Base-by-base conservation (phyloP, 2,888 invertebrate species). In the Trichopria drosophilae region DNA sequence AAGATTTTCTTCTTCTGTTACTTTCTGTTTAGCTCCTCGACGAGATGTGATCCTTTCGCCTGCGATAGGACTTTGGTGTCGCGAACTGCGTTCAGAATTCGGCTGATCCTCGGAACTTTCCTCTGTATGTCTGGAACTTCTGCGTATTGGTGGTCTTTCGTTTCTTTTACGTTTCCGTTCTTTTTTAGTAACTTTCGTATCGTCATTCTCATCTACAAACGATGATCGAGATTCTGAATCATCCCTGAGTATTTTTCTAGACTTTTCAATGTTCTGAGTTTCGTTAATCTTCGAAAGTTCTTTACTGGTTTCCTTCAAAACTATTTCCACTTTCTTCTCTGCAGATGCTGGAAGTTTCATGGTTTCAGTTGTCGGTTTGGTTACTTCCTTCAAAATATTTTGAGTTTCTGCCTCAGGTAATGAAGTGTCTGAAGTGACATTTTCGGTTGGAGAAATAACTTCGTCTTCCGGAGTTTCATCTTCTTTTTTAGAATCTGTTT, bases 121-220 rank as follows among this genome's bases (percentile, higher is more conserved):
- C 16, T 58, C 56, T 10, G 46, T 36, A 19, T 53, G 45, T n/a
- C 52, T 32, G 3, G 55, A 51, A 20, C 35, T 44, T 31, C 55
- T 35, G 20, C 51, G 49, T 20, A 32, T 37, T 13, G 42, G 34
- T n/a, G 49, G 39, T 36, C 53, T 5, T 45, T 34, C 3, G 18
- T 42, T 20, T 39, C 32, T 40, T 0, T 24, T 43, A 3, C 56
- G 50, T 4, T 34, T 43, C 4, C 55, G 50, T 3, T 24, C 32
- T 18, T 46, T 50, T 3, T 13, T 29, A 10, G 34, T 48, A 6
- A 41, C 32, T 9, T 26, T 50, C 7, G 50, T 28, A 0, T 47
- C 54, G 13, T 35, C 15, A 6, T 34, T 22, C 7, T 28, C 40
- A 19, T 50, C 47, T 24, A n/a, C n/a, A n/a, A n/a, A n/a, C n/a